Conservation (phyloP, 2,113 vertebrate species). For the Sterna hirundo region DNA sequence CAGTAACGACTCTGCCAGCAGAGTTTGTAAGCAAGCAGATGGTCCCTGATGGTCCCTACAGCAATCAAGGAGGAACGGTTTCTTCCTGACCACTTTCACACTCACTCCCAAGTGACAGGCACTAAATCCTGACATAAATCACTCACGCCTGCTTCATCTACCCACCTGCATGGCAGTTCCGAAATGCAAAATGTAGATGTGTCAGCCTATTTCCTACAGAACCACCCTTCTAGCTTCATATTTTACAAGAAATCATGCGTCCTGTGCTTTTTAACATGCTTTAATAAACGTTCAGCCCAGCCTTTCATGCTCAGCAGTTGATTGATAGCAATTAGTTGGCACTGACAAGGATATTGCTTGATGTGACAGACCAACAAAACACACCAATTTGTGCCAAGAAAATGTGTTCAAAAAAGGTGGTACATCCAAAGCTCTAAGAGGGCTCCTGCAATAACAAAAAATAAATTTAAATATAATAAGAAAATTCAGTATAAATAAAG, state of each 20-base stretch:
- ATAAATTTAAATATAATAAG: background rate
- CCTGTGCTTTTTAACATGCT: slow-evolving; percentile 31
- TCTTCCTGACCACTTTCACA: slow-evolving; percentile 57
- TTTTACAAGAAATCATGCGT: background rate
- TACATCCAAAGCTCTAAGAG: background rate
- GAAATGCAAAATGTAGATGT: background rate
- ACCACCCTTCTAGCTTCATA: background rate
- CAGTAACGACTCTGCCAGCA: background rate
- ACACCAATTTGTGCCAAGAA: slow-evolving; percentile 52
- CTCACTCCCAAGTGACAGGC: slow-evolving; percentile 46
- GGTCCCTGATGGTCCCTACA: slow-evolving; percentile 32
- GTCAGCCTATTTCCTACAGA: slow-evolving; percentile 19
- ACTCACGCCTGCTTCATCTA: slow-evolving; percentile 50
- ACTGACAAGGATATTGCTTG: slow-evolving; percentile 60
- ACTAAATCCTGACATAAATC: slow-evolving; percentile 50
- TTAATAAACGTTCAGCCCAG: slow-evolving; percentile 39
- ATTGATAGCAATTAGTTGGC: slow-evolving; percentile 62
- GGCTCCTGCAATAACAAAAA: background rate
- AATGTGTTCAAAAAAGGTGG: slow-evolving; percentile 51
- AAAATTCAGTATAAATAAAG: background rate
- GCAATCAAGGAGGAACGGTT: background rate
- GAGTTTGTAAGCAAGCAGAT: slow-evolving; percentile 21
- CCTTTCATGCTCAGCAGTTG: slow-evolving; percentile 26
- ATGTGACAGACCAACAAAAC: slow-evolving; percentile 69
- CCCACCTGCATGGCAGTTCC: slow-evolving; percentile 15